Conservation (phyloP, 2,888 invertebrate genomes). For the Spilosoma lubricipeda region DNA sequence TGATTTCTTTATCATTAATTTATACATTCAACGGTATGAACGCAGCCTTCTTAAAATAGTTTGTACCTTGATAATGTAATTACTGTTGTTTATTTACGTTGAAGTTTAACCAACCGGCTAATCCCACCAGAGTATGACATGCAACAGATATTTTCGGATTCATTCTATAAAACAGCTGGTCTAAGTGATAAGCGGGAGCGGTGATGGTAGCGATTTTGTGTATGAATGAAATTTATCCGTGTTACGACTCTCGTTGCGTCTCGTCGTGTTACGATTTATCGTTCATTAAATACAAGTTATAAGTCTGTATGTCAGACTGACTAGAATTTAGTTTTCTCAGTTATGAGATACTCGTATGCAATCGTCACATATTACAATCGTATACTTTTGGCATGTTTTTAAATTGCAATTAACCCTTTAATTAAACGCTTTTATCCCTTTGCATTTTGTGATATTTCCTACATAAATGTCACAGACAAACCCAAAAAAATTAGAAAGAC, state of each 20-base stretch:
- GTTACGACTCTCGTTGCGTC: too few relatives aligned
- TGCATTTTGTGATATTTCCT: neutral
- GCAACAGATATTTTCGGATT: slow-evolving; percentile 55
- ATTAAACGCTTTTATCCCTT: neutral
- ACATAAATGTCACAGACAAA: neutral
- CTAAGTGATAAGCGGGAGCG: slow-evolving; percentile 21
- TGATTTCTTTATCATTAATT: neutral
- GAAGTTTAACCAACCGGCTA: slow-evolving; percentile 41
- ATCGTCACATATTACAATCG: too few relatives aligned
- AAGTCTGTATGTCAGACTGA: neutral
- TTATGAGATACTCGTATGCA: too few relatives aligned
- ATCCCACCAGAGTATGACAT: slow-evolving; percentile 49
- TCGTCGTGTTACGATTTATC: neutral
- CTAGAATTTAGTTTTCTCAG: too few relatives aligned
- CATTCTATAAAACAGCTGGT: slow-evolving; percentile 40
- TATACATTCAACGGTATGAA: neutral
- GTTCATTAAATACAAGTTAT: too few relatives aligned
- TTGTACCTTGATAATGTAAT: slow-evolving; percentile 44
- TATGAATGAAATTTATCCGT: neutral
- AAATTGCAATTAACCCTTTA: too few relatives aligned
- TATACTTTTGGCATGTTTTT: neutral
- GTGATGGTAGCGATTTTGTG: slow-evolving; percentile 2
- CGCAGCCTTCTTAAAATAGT: slow-evolving; percentile 26
- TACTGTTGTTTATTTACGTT: slow-evolving; percentile 46
- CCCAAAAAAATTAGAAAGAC: too few relatives aligned